Percentiles rank a stretch among this genome's conserved stretches.
Evolutionary conservation across 2,113 vertebrate genomes (phyloP).

Genomic region (Mesitornis unicolor): DNA sequence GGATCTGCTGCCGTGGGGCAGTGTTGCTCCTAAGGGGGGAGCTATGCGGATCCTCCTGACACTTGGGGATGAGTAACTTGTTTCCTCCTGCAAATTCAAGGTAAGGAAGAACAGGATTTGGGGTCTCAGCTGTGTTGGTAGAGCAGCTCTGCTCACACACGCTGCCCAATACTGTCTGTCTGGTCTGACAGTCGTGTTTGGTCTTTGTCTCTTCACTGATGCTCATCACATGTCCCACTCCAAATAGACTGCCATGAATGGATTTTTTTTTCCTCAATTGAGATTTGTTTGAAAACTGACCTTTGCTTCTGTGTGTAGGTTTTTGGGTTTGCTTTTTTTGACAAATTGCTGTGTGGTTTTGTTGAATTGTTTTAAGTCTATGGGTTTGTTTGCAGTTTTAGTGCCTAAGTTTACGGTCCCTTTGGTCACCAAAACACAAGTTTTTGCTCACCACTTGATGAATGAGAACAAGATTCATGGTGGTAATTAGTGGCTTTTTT

Average conservation of each 20-base stretch:
- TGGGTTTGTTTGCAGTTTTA: constrained; percentile 6
- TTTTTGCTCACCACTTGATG: neutral
- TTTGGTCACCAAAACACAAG: neutral
- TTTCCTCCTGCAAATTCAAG: neutral
- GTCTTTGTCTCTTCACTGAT: neutral
- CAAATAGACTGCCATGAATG: neutral
- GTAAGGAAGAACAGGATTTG: neutral
- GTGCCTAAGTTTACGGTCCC: neutral
- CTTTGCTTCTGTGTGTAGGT: neutral
- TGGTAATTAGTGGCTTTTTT: constrained; percentile 5
- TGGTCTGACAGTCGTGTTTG: neutral
- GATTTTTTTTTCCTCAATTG: neutral
- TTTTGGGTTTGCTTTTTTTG: neutral
- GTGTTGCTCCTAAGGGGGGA: neutral
- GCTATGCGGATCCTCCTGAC: neutral
- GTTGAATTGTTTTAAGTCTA: neutral
- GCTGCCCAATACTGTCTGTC: neutral
- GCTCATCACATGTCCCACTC: neutral
- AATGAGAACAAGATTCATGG: constrained; percentile 10
- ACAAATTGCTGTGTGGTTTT: neutral
- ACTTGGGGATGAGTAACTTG: fast-evolving
- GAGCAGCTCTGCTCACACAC: neutral
- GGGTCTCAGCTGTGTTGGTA: neutral
- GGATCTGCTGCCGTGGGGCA: neutral
- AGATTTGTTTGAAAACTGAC: neutral